Conservation (phyloP, 2,888 invertebrate genomes). For the Criorhina ranunculi region DNA sequence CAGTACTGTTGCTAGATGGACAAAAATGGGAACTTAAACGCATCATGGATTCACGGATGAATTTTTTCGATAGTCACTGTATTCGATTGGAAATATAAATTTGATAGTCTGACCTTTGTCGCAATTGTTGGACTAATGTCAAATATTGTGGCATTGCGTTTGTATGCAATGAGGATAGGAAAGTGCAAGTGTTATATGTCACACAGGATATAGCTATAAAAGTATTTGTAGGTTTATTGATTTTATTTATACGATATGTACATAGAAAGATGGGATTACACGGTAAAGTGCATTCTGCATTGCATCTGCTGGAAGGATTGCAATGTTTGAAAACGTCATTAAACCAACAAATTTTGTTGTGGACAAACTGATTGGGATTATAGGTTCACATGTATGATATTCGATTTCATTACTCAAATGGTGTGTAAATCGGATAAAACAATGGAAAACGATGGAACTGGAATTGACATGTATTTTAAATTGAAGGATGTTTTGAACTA, state of each 20-base stretch:
- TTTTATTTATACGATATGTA: neutral
- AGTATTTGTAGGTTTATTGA: constrained; percentile 16
- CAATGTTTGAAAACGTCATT: neutral
- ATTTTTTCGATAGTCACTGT: neutral
- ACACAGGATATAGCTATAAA: neutral
- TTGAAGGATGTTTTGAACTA: too few species aligned
- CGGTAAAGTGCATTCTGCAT: constrained; percentile 4
- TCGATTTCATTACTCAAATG: too few species aligned
- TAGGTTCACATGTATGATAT: too few species aligned
- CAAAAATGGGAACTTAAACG: too few species aligned
- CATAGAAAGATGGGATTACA: neutral
- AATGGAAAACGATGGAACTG: too few species aligned
- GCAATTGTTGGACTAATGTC: constrained; percentile 26
- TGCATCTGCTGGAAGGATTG: neutral
- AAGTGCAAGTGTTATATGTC: constrained; percentile 29
- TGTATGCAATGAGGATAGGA: neutral
- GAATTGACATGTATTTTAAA: too few species aligned
- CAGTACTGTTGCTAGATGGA: too few species aligned
- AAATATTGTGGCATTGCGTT: constrained; percentile 26
- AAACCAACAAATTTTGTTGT: neutral
- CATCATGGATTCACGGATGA: too few species aligned
- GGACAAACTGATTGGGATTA: constrained; percentile 4
- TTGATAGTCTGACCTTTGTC: constrained; percentile 15
- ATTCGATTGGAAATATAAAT: neutral
- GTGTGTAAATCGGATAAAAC: too few species aligned